These are phyloP conservation scores for Holocentrus rufus DNA, from an alignment of 2,797 vertebrate genomes.

Conservation along the genomic window DNA sequence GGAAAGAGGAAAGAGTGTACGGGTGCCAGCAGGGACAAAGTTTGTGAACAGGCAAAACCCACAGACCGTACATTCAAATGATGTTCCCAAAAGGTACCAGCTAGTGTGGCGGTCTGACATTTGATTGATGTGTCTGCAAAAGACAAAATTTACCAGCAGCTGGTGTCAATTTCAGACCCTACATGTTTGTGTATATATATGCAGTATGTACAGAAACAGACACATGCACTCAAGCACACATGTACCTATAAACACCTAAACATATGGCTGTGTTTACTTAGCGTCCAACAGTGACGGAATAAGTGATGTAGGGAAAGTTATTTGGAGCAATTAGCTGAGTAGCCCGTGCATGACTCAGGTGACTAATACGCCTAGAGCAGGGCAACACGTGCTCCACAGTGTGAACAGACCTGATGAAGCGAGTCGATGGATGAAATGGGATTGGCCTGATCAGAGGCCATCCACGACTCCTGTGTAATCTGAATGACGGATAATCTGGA, in stretches of 20 bases:
- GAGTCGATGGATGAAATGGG: constrained; percentile 36
- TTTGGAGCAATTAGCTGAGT: constrained; percentile 33
- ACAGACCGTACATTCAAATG: too few relatives aligned
- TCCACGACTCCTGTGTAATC: constrained; percentile 62
- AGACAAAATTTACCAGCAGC: not conserved
- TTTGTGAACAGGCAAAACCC: too few relatives aligned
- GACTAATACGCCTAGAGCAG: constrained; percentile 42
- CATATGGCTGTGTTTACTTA: not conserved
- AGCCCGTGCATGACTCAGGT: constrained; percentile 42
- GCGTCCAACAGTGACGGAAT: not conserved
- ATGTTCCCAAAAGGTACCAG: not conserved
- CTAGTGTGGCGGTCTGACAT: not conserved
- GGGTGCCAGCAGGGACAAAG: too few relatives aligned
- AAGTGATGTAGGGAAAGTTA: constrained; percentile 13
- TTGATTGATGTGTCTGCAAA: not conserved
- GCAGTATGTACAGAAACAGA: not conserved
- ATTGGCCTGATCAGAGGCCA: constrained; percentile 56
- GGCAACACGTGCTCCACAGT: constrained; percentile 45
- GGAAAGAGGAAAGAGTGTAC: not conserved
- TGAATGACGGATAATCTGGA: constrained; percentile 68
- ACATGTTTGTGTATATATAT: too few relatives aligned
- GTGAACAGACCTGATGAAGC: constrained; percentile 40
- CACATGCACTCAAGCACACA: not conserved
- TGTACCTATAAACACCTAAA: not conserved
- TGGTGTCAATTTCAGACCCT: not conserved